A percentile compares a stretch with the other conserved stretches of the same genome.
phyloP scores from a whole-genome alignment of 2,888 invertebrate genomes.

The Conus canariensis region DNA sequence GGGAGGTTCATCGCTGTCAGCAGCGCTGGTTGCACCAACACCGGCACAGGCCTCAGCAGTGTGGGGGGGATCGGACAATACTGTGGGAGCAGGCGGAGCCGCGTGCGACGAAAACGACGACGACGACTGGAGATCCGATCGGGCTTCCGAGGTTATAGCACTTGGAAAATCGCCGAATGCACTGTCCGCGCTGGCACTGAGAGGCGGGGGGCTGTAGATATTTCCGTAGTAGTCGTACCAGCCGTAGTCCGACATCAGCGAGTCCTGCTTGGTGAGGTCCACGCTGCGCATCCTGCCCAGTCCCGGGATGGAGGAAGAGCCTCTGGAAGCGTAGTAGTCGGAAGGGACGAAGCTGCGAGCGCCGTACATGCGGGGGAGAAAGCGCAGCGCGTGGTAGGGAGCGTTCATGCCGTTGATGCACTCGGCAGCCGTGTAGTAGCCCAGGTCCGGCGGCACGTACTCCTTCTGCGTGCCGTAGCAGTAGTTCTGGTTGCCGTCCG shows the following conservation, averaged over 20 bases:
- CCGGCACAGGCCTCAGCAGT: not conserved
- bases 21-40: not conserved
- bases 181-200: not conserved
- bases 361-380: not conserved
- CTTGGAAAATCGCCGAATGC: not conserved
- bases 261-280: not conserved
- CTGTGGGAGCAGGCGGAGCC: not conserved
- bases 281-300: not conserved
- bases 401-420: conserved; percentile 38
- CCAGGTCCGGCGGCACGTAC: conserved; percentile 51
- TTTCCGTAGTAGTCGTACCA: not conserved
- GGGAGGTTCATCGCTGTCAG: not conserved
- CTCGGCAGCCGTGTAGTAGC: conserved; percentile 13
- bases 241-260: not conserved
- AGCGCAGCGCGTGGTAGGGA: conserved; percentile 19
- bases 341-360: not conserved
- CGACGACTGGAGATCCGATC: not conserved
- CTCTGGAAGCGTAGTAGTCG: not conserved
- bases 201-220: not conserved
- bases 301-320: not conserved
- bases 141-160: not conserved
- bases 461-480: conserved; percentile 90
- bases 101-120: not conserved
- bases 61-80: not conserved
- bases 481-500: conserved; percentile 82